Evolutionary conservation across 2,888 invertebrate species (phyloP), one percentile per base, ranked within the genome.

Genomic region (Melieria crassipennis): DNA sequence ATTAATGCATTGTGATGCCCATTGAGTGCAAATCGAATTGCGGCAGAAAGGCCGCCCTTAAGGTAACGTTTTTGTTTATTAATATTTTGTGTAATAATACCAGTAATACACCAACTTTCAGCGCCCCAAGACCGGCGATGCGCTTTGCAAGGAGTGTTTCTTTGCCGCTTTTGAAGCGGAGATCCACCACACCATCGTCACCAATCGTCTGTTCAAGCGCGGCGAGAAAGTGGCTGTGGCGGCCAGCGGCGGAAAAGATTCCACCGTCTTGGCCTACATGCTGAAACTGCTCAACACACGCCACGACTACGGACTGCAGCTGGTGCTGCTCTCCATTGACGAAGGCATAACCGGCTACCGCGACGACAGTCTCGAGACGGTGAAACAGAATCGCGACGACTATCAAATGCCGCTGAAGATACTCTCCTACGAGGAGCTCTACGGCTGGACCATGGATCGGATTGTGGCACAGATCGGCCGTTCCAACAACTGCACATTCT

Each of bases 381-480:
- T 99, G 0, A 96, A 98, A 84, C 91, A 94, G 83, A 99, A 99
- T 84, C 90, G 95, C 70, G 92, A 94, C 79, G 97, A 99, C 85
- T 99, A 99, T 88, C 91, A 92, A 79, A 92, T 99, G 88, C 93
- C 97, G 1, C 88, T 99, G 56, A 97, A 95, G 88, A 96, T 99
- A 74, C 88, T 99, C 7, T 98, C 98, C 0, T 99, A 99, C 83
- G 94, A 98, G 88, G 97, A 99, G 79, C 88, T 99, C 5, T 99
- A 99, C 88, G 98, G 98, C 0, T 99, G 99, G 99, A 98, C 99
- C 4, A 98, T 98, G 98, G 99, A 99, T 88, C 94, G 94, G 81
- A 99, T 99, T 85, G 99, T 99, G 0, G 90, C 90, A 58, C 92
- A 93, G 86, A 93, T 94, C 81, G 90, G 90, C 0, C 91, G 93